Evolutionary conservation across 2,797 vertebrate genomes (phyloP).

Genomic region (Allobates femoralis): DNA sequence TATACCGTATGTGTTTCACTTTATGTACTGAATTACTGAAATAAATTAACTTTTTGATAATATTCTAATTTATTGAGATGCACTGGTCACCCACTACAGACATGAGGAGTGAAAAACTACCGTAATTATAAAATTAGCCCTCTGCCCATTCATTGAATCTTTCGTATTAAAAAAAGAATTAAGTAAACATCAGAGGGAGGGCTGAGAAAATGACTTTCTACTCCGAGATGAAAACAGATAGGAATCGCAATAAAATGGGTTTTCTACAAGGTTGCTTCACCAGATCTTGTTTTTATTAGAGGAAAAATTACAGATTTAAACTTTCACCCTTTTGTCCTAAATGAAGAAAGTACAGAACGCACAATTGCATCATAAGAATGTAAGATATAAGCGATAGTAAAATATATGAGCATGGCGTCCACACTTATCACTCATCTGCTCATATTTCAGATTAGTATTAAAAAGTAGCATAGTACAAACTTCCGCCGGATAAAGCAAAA

Average conservation of each 20-base stretch:
- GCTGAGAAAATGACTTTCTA: conserved; percentile 33
- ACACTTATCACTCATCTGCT: conserved; percentile 41
- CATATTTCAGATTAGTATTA: conserved; percentile 48
- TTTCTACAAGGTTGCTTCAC: conserved; percentile 40
- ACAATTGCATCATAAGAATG: conserved; percentile 51
- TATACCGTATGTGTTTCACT: too few relatives aligned
- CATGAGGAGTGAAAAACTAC: too few relatives aligned
- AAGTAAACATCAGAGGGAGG: conserved; percentile 12
- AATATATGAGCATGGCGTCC: conserved; percentile 26
- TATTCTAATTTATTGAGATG: too few relatives aligned
- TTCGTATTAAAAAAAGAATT: not conserved
- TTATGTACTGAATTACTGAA: too few relatives aligned
- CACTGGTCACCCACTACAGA: not conserved
- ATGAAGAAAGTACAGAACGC: conserved; percentile 40
- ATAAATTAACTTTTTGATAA: too few relatives aligned
- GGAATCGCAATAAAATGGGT: conserved; percentile 28
- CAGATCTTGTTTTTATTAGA: conserved; percentile 40
- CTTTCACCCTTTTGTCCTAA: conserved; percentile 49
- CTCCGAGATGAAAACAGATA: conserved; percentile 45
- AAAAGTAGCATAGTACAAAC: conserved; percentile 26
- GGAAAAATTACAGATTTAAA: conserved; percentile 45
- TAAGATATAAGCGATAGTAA: conserved; percentile 29
- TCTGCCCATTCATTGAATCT: not conserved
- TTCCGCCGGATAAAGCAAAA: conserved; percentile 22
- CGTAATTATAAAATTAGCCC: not conserved